Evolutionary conservation across 2,888 invertebrate genomes (phyloP).

Genomic region (Hybos culiciformis): DNA sequence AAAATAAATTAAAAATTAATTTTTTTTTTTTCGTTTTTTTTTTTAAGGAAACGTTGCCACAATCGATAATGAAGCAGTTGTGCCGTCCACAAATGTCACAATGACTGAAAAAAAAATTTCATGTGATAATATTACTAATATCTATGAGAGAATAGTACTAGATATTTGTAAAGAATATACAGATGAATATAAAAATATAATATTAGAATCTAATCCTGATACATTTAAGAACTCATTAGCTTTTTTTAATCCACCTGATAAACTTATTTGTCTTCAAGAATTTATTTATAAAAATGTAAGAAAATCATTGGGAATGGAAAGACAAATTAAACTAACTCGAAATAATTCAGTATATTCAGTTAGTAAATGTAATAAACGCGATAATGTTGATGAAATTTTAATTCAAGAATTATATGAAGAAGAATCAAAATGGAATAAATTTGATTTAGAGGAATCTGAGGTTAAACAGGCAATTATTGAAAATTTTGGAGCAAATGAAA

Average conservation of each 20-base stretch:
- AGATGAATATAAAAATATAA: conserved; percentile 28
- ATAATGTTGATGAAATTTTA: conserved; percentile 57
- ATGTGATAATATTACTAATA: conserved; percentile 32
- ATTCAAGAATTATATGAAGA: conserved; percentile 56
- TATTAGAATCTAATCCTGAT: conserved; percentile 33
- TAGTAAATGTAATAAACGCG: conserved; percentile 49
- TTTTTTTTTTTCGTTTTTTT: no score
- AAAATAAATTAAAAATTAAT: no score
- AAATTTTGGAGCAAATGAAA: no score
- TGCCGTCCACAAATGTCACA: no score
- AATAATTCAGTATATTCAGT: conserved; percentile 31
- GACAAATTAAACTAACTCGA: conserved; percentile 29
- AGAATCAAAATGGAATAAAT: conserved; percentile 60
- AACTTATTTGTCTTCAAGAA: conserved; percentile 38
- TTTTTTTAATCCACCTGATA: conserved; percentile 36
- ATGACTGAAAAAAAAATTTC: no score
- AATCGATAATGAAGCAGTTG: no score
- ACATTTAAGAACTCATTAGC: conserved; percentile 31
- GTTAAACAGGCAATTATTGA: conserved; percentile 27
- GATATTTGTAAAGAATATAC: conserved; percentile 49
- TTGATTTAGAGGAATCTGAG: conserved; percentile 53
- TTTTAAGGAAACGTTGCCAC: no score
- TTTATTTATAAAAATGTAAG: conserved; percentile 39
- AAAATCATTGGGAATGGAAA: conserved; percentile 41
- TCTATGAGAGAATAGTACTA: conserved; percentile 45